phyloP scores from a whole-genome alignment of 2,113 vertebrate genomes.

The Serranochromis macrocephalus region DNA sequence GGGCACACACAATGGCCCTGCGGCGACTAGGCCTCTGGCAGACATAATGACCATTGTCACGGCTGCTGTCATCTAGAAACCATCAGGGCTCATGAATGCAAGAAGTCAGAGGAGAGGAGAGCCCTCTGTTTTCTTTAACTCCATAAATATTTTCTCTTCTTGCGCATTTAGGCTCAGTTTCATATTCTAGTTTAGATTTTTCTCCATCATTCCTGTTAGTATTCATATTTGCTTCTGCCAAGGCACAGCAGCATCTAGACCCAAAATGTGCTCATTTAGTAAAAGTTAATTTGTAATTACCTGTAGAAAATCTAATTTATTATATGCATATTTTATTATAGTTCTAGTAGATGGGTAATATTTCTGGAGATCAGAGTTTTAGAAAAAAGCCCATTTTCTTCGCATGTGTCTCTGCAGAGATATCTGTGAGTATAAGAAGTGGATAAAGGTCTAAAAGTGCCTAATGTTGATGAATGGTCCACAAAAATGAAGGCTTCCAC shows the following conservation, averaged over 20 bases:
- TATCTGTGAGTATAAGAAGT: neutral
- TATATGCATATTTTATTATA: neutral
- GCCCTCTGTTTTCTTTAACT: neutral
- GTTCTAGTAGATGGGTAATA: neutral
- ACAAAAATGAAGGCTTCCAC: neutral
- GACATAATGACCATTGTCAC: slow-evolving; percentile 69
- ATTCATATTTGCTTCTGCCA: neutral
- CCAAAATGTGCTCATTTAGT: neutral
- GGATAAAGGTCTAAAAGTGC: neutral
- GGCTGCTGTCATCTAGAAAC: slow-evolving; percentile 52
- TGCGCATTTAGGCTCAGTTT: neutral
- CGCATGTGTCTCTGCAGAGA: neutral
- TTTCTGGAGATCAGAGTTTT: neutral
- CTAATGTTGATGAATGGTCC: neutral
- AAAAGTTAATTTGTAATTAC: neutral
- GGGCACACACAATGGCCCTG: slow-evolving; percentile 54
- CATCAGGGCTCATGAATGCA: slow-evolving; percentile 43
- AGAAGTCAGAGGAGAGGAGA: neutral
- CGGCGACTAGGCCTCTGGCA: slow-evolving; percentile 48
- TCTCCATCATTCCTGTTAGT: neutral
- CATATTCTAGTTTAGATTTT: neutral
- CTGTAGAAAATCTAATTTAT: neutral
- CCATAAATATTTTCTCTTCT: neutral
- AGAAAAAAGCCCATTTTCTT: neutral
- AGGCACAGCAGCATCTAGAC: neutral